Percentiles rank a stretch among this genome's conserved stretches.
Evolutionary conservation across 1,140 invertebrate species (phyloP).

Genomic region (Zophobas atratus): DNA sequence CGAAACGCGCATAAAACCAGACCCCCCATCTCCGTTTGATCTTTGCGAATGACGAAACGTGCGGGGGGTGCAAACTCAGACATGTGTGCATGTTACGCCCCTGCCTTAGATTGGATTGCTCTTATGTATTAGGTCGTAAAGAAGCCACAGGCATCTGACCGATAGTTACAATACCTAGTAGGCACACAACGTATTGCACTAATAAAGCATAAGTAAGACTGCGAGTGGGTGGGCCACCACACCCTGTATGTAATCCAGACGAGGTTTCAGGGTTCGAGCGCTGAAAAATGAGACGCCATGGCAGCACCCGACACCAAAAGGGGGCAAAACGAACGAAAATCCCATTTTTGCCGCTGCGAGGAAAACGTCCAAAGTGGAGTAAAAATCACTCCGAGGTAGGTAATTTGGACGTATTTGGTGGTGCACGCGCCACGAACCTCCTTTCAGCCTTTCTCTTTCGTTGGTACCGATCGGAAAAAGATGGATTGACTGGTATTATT

Average conservation of each 20-base stretch:
- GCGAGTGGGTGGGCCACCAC: conserved; percentile 43
- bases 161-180: conserved; percentile 45
- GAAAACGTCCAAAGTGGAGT: too few relatives aligned
- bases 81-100: conserved; percentile 31
- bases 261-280: conserved; percentile 6
- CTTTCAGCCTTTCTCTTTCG: conserved; percentile 6
- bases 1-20: too few relatives aligned
- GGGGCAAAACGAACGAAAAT: too few relatives aligned
- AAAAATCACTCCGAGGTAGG: too few relatives aligned
- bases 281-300: too few relatives aligned
- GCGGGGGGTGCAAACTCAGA: neutral
- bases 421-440: neutral
- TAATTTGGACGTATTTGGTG: neutral
- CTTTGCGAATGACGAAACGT: too few relatives aligned
- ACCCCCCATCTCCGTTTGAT: too few relatives aligned
- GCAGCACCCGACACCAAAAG: too few relatives aligned
- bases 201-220: conserved; percentile 44
- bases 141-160: conserved; percentile 40
- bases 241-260: conserved; percentile 32
- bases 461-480: neutral
- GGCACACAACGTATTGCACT: conserved; percentile 44
- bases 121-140: conserved; percentile 31
- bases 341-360: too few relatives aligned
- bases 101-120: conserved; percentile 17
- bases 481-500: conserved; percentile 14